These are phyloP conservation scores for Monopis laevigella DNA, from an alignment of 2,888 invertebrate genomes.

Conservation along the genomic window DNA sequence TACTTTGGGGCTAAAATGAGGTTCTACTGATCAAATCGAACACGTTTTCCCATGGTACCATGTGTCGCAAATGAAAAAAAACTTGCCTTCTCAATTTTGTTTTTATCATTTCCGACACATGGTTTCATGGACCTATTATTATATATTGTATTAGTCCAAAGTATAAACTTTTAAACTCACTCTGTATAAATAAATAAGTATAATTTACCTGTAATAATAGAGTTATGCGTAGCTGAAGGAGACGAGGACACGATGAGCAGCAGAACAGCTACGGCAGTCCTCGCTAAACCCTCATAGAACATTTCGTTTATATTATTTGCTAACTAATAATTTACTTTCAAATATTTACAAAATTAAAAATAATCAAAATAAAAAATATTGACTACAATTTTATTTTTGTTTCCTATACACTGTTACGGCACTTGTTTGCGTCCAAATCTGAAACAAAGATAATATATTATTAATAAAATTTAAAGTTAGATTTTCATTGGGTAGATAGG, in stretches of 20 bases:
- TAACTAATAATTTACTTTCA: conserved; percentile 29
- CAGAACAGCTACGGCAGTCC: conserved; percentile 39
- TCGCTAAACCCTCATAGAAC: conserved; percentile 39
- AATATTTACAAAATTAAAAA: conserved; percentile 24
- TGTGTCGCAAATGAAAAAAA: too few species aligned
- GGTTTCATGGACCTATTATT: too few species aligned
- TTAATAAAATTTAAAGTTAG: too few species aligned
- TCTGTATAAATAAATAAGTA: too few species aligned
- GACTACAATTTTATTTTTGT: conserved; percentile 25
- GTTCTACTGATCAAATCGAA: too few species aligned
- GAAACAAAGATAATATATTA: conserved; percentile 34
- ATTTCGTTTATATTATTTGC: conserved; percentile 35
- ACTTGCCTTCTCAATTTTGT: too few species aligned
- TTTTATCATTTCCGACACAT: too few species aligned
- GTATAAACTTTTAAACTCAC: too few species aligned
- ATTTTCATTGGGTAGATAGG: too few species aligned
- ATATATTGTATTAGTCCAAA: too few species aligned
- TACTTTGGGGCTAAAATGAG: too few species aligned
- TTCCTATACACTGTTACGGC: conserved; percentile 21
- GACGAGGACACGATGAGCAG: conserved; percentile 39
- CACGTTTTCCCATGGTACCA: too few species aligned
- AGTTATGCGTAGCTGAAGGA: conserved; percentile 49
- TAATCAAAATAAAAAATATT: conserved; percentile 17
- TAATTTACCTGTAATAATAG: conserved; percentile 42
- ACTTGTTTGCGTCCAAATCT: conserved; percentile 32